Conservation (phyloP, 2,113 vertebrate species). For the Erythrolamprus reginae region DNA sequence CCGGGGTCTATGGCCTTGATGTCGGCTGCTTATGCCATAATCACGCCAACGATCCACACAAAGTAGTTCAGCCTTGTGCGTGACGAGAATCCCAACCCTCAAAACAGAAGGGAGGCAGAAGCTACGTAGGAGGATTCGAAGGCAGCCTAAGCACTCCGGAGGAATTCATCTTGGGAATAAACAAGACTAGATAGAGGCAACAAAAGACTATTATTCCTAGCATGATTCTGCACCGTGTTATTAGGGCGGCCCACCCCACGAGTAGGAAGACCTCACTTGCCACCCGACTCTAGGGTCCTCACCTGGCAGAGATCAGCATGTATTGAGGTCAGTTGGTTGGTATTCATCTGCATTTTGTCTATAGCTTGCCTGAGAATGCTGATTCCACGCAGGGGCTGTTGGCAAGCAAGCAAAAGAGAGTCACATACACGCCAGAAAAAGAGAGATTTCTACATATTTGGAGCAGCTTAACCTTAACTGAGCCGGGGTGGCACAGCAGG, state of each 20-base stretch:
- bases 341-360: constrained; percentile 99
- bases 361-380: constrained; percentile 97
- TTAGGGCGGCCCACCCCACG: neutral
- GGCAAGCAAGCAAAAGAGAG: constrained; percentile 72
- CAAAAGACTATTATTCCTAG: neutral
- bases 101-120: neutral
- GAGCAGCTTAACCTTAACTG: neutral
- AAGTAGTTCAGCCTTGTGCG: neutral
- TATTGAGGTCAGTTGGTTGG: constrained; percentile 99
- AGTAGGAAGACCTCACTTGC: neutral
- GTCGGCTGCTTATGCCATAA: neutral
- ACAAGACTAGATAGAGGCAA: neutral
- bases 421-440: constrained; percentile 31
- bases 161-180: neutral
- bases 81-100: neutral
- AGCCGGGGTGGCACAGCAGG: no score
- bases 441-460: neutral
- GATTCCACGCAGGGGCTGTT: constrained; percentile 93
- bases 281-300: constrained; percentile 31
- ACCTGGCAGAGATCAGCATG: constrained; percentile 99
- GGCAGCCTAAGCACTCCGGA: neutral
- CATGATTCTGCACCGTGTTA: neutral
- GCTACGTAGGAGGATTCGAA: neutral
- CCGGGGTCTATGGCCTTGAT: neutral
- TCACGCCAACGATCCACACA: neutral